Conservation (phyloP, 2,113 vertebrate genomes). For the Struthio camelus region DNA sequence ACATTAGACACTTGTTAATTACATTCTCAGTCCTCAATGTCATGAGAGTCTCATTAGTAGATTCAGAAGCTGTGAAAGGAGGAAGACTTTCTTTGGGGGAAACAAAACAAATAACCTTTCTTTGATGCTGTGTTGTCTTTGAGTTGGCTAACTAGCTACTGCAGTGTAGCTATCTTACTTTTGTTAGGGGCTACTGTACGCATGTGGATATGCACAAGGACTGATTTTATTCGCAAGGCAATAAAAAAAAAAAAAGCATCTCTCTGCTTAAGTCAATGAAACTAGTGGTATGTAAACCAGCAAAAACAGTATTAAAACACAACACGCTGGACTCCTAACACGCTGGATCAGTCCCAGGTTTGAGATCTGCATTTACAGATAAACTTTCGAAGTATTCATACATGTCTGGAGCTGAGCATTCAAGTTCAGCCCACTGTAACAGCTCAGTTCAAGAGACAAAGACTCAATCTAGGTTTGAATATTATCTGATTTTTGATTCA, state of each 20-base stretch:
- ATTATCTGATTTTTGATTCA: neutral
- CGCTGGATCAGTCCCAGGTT: neutral
- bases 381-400: neutral
- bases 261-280: neutral
- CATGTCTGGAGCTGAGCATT: neutral
- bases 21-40: neutral
- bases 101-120: neutral
- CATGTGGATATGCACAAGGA: neutral
- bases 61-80: neutral
- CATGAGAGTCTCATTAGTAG: neutral
- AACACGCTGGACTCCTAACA: neutral
- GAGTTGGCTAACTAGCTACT: neutral
- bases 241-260: neutral
- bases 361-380: neutral
- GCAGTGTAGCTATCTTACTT: neutral
- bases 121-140: neutral
- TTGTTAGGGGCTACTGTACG: neutral
- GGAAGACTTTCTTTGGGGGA: neutral
- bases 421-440: neutral
- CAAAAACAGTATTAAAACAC: neutral
- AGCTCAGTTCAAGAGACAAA: neutral
- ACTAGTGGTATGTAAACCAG: neutral
- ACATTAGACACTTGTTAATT: constrained; percentile 10
- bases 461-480: neutral
- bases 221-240: neutral